These are phyloP conservation scores for Pangasianodon gigas DNA, from an alignment of 2,113 vertebrate genomes.

Conservation along the genomic window DNA sequence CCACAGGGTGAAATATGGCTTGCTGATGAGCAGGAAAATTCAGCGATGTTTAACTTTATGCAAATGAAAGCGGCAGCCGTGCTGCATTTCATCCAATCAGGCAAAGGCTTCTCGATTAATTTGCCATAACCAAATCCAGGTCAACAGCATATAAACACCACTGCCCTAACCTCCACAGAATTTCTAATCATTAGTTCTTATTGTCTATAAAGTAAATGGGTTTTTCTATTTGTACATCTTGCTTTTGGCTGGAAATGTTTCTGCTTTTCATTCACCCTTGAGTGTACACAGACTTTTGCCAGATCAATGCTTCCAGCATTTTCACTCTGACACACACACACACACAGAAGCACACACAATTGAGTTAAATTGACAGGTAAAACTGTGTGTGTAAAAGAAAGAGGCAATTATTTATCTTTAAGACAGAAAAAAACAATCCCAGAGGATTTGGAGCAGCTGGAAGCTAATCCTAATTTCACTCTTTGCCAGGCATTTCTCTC, in stretches of 20 bases:
- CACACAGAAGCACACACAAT: not conserved
- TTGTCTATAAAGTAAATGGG: not conserved
- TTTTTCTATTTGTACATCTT: not conserved
- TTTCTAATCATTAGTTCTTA: not conserved
- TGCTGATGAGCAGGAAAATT: not conserved
- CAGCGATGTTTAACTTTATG: not conserved
- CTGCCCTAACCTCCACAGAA: not conserved
- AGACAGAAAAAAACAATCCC: not conserved
- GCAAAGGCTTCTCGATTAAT: not conserved
- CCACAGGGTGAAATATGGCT: not conserved
- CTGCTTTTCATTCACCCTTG: not conserved
- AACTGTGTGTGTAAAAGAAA: not conserved
- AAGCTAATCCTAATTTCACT: not conserved
- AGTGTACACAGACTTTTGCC: not conserved
- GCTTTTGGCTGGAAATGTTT: not conserved
- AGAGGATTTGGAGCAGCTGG: slow-evolving; percentile 2
- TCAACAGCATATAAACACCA: not conserved
- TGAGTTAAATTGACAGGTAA: not conserved
- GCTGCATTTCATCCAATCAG: not conserved
- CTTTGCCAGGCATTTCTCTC: not conserved
- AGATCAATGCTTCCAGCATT: not conserved
- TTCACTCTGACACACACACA: not conserved
- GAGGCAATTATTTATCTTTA: slow-evolving; percentile 11
- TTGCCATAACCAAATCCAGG: not conserved
- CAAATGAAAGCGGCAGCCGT: not conserved